Base-by-base conservation (phyloP, 2,888 invertebrate species). In the Stenurella melanura region DNA sequence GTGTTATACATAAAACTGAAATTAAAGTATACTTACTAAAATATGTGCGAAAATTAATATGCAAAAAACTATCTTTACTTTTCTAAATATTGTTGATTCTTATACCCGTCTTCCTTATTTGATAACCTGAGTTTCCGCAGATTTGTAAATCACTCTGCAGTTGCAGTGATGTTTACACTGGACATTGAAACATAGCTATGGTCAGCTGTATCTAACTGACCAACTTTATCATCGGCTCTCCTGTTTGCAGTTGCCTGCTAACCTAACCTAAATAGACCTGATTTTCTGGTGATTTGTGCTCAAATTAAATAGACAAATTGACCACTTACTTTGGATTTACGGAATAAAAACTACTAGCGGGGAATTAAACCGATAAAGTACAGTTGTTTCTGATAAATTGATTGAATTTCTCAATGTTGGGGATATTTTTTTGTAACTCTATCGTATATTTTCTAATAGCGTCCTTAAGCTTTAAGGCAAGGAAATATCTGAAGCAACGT, bases 191-290 rank as follows among this genome's bases (percentile, higher is more conserved):
- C 87, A 87, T 87, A 84, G 83, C 86, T 77, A 85, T 80, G 87
- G 87, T 87, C 87, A 87, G 86, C 86, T 86, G 87, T 84, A 85
- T 84, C 85, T 86, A 87, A 88, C 87, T 86, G 86, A 84, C 80
- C 82, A 84, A 83, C 85, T 87, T 85, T 86, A 86, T 87, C 87
- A 87, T 86, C 80, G 68, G 72, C 73, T 76, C 75, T 73, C 73
- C 76, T 64, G 78, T 76, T 78, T 78, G 66, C 74, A 66, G 67
- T 63, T 77, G 66, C 63, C 56, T 63, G 74, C 54, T 18, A 74
- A 54, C 78, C 79, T 73, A 81, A 85, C 82, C 83, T 85, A 85
- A 86, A 86, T 84, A 81, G 83, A 80, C 77, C 81, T 83, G 86
- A 87, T 87, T 87, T 85, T 83, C 84, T 84, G 81, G 86, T 87